Evolutionary conservation across 2,113 vertebrate species (phyloP), one percentile per base, ranked within the genome.

Genomic region (Turnix velox): DNA sequence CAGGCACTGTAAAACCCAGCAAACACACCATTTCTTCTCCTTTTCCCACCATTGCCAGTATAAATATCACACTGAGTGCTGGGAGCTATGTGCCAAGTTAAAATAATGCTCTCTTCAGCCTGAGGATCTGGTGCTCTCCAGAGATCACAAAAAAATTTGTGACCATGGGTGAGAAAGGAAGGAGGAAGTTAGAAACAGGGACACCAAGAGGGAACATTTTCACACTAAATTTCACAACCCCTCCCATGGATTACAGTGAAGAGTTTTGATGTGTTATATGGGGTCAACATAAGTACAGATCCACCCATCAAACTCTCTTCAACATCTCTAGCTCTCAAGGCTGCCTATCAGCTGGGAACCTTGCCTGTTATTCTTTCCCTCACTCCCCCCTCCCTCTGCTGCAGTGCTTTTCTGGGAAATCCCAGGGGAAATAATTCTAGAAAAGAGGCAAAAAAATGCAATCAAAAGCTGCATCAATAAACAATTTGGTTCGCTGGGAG

Each of bases 401-500:
- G 51, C 51, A 73, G 90, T 68, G 49, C 58, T 88, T 82, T 81
- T 72, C 76, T 77, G 51, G 22, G 75, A 49, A 90, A 35, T 75
- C 59, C 52, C 78, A 35, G 16, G 82, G 68, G 65, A 90, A 96
- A 95, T 87, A 93, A 86, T 72, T 72, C 43, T 65, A 23, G 69
- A 92, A 92, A 85, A 92, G 73, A 94, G 54, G 43, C 45, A 72
- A 72, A 55, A 55, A 92, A 92, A 90, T 90, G 30, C 77, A 94
- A 96, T 93, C 62, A 71, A 83, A 95, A 94, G 46, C 43, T 69
- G 79, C 30, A 78, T 62, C 63, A 57, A 51, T 62, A 65, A 93
- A 69, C 65, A 73, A 12, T 82, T 71, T 72, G 52, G 46, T 57
- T 72, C 14, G 2, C 79, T 31, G 62, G 46, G 43, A 89, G 78